A percentile compares a stretch with the other conserved stretches of the same genome.
Evolutionary conservation across 2,113 vertebrate species (phyloP).

Genomic region (Diadophis punctatus): DNA sequence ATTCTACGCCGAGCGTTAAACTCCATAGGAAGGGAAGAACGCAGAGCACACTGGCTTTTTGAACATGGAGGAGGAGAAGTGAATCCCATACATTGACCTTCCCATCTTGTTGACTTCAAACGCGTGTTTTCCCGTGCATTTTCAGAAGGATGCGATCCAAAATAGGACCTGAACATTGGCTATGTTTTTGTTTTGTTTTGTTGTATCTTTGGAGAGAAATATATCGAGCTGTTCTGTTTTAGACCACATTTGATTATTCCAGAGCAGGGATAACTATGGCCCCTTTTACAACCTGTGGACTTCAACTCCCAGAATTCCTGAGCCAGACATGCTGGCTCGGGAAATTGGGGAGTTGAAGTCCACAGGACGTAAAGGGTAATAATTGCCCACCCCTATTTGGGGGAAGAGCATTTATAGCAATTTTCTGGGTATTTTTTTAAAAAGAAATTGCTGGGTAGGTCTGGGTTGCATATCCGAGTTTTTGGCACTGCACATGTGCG

Average conservation of each 20-base stretch:
- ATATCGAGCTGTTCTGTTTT: background rate
- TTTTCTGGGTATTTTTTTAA: background rate
- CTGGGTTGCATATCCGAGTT: background rate
- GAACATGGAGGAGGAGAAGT: conserved; percentile 46
- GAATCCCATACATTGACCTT: conserved; percentile 48
- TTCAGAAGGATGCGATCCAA: background rate
- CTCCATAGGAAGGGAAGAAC: conserved; percentile 53
- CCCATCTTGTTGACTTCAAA: conserved; percentile 12
- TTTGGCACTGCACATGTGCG: too few relatives aligned
- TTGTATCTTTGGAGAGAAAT: background rate
- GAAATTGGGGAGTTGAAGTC: background rate
- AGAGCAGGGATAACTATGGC: background rate
- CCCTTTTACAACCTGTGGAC: background rate
- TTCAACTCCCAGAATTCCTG: background rate
- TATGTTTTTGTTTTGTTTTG: too few relatives aligned
- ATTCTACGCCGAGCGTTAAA: conserved; percentile 51
- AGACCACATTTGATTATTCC: background rate
- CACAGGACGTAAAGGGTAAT: background rate
- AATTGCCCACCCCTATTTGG: background rate
- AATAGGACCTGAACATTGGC: background rate
- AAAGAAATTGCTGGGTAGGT: background rate
- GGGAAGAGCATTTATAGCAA: background rate
- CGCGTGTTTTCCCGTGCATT: background rate
- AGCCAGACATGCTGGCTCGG: background rate
- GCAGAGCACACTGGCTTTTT: conserved; percentile 52